Base-by-base conservation (phyloP, 2,113 vertebrate genomes). In the Scatophagus argus region DNA sequence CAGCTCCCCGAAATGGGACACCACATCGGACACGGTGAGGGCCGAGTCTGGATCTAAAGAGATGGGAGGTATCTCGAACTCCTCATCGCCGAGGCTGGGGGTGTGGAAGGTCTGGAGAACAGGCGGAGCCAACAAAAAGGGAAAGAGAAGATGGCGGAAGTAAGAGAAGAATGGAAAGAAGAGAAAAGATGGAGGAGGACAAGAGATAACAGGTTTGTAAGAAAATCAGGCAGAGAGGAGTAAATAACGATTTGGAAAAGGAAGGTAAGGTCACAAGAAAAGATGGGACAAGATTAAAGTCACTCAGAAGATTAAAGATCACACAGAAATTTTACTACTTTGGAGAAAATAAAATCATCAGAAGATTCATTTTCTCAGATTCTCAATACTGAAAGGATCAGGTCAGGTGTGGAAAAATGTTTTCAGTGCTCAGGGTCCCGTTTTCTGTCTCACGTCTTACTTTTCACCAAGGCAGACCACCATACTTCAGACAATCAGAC, bases 51-150 rank as follows among this genome's bases (percentile, higher is more conserved):
- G 95, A 80, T 97, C 96, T 91, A 98, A 80, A 0, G 97, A 96
- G 81, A 97, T 97, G 81, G 97, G 96, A 0, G 97, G 96, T 55
- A 98, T 98, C 92, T 98, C 96, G 32, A 98, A 97, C 88, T 97
- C 97, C 82, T 98, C 97, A 92, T 98, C 97, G 13, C 97, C 97
- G 38, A 97, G 90, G 86, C 95, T 97, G 64, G 96, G 97, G 1
- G 96, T 97, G 92, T 97, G 96, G 90, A 97, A 98, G 1, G 96
- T 97, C 97, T 97, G 88, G 2, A 52, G 46, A 21, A 83, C 25
- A 19, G 4, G 17, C 0, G 25, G 13, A 23, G n/a, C n/a, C n/a
- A n/a, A n/a, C n/a, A n/a, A n/a, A n/a, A n/a, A n/a, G n/a, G n/a
- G n/a, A n/a, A n/a, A n/a, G n/a, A n/a, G n/a, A n/a, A n/a, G n/a